A percentile compares a stretch with the other conserved stretches of the same genome.
Evolutionary conservation across 37 sponge, comb jelly and placozoan genomes (phyloP).

Genomic region (Hexactinellida sp.): DNA sequence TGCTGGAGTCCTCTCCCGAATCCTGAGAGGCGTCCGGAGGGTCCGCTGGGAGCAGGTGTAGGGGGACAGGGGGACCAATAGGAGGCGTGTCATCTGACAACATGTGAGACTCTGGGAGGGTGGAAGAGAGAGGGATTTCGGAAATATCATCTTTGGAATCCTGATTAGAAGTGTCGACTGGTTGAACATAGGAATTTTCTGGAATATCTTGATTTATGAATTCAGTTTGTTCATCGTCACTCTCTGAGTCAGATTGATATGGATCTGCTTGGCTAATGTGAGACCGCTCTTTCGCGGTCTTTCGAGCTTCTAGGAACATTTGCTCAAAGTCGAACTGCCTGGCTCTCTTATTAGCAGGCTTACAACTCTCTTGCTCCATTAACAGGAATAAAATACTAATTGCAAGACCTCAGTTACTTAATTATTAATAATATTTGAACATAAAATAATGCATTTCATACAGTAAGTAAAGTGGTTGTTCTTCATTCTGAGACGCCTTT

Average conservation of each 20-base stretch:
- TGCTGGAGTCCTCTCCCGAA: neutral
- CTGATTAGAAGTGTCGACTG: neutral
- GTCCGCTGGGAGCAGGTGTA: neutral
- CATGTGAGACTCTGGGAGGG: neutral
- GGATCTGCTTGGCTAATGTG: neutral
- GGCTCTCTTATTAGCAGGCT: slow-evolving; percentile 44
- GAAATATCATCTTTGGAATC: neutral
- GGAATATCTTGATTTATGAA: neutral
- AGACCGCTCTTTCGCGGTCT: slow-evolving; percentile 38
- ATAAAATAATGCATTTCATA: too few species aligned
- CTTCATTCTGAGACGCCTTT: too few species aligned
- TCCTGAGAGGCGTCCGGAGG: neutral
- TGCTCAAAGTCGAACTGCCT: slow-evolving; percentile 74
- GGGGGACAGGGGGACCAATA: neutral
- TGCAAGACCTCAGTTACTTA: too few species aligned
- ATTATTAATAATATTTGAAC: too few species aligned
- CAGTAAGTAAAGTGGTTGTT: too few species aligned
- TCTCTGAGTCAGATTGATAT: neutral
- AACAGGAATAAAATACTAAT: too few species aligned
- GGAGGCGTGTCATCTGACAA: neutral
- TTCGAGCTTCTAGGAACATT: slow-evolving; percentile 59
- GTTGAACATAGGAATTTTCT: neutral
- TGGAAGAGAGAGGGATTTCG: neutral
- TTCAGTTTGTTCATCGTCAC: neutral
- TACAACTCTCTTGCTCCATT: neutral